phyloP scores from a whole-genome alignment of 2,797 vertebrate genomes.

The Epinephelus coioides region DNA sequence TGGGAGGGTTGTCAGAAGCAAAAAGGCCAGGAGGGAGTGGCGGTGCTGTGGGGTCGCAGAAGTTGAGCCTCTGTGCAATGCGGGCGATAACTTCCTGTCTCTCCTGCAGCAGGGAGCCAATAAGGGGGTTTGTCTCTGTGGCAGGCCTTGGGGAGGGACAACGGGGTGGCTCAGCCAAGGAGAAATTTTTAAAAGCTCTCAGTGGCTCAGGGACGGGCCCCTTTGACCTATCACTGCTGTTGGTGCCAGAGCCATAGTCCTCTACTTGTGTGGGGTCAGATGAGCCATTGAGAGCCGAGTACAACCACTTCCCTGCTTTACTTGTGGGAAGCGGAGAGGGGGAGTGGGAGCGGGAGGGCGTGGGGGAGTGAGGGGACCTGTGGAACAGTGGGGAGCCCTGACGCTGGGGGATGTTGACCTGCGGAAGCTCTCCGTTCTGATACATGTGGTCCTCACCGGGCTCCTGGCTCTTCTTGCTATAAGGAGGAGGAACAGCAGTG shows the following conservation, averaged over 20 bases:
- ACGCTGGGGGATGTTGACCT: slow-evolving; percentile 76
- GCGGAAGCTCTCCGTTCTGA: slow-evolving; percentile 81
- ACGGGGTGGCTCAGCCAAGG: slow-evolving; percentile 86
- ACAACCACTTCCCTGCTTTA: slow-evolving; percentile 89
- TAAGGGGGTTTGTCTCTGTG: slow-evolving; percentile 93
- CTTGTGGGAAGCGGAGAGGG: slow-evolving; percentile 85
- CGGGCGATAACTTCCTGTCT: slow-evolving; percentile 97
- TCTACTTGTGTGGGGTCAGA: slow-evolving; percentile 85
- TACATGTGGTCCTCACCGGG: slow-evolving; percentile 69
- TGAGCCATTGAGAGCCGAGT: slow-evolving; percentile 83
- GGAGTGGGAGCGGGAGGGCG: slow-evolving; percentile 77
- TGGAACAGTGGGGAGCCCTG: slow-evolving; percentile 86
- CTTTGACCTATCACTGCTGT: slow-evolving; percentile 83
- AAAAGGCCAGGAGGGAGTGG: slow-evolving; percentile 89
- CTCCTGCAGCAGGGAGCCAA: slow-evolving; percentile 96
- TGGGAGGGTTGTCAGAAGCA: slow-evolving; percentile 83
- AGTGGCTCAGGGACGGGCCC: slow-evolving; percentile 82
- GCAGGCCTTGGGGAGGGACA: slow-evolving; percentile 85
- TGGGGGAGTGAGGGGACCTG: slow-evolving; percentile 82
- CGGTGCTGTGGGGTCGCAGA: slow-evolving; percentile 94
- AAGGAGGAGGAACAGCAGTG: slow-evolving; percentile 64
- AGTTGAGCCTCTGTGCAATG: slow-evolving; percentile 97
- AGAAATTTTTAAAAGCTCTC: slow-evolving; percentile 92
- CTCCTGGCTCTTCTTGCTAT: slow-evolving; percentile 78
- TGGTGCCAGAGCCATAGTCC: slow-evolving; percentile 79